Evolutionary conservation across 2,113 vertebrate genomes (phyloP), one percentile per base, ranked within the genome.

Genomic region (Rutilus rutilus): DNA sequence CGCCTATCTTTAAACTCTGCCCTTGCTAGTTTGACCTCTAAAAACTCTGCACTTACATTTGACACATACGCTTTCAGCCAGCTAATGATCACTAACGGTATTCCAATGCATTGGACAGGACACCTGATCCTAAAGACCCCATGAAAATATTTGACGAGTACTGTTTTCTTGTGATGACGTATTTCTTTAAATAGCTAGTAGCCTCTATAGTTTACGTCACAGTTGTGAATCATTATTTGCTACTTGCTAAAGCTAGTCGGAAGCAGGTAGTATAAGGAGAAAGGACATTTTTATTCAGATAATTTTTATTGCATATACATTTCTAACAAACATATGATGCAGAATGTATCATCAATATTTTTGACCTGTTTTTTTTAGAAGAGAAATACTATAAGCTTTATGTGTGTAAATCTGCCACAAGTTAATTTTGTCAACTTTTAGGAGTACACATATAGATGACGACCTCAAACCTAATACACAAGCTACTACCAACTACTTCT

Each of bases 21-120:
- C 79, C 19, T 67, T 82, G 71, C 62, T 76, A 67, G 60, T 65
- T 54, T 81, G 62, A 89, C 85, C 2, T 88, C 85, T 84, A 42
- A 81, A 82, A 74, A 87, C 87, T 78, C 84, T 82, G 27, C 57
- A 30, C 17, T 50, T 25, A 74, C 54, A 54, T 14, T 76, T 88
- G 45, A 3, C 23, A 84, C 21, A 84, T 5, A 25, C 74, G 83
- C 84, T 59, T 85, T 85, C 65, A 82, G 67, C 6, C 27, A 83
- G 75, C 25, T 78, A 71, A 30, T 76, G 65, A 39, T 86, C 50
- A 59, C 69, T 27, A 54, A 42, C 3, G 15, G 15, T 79, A 59
- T 71, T 50, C 65, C 64, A 79, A 11, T 23, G 60, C 69, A 74
- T 47, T 23, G 30, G 88, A 81, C 19, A 89, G 36, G 88, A 81